These are phyloP conservation scores for Anadara kagoshimensis DNA, from an alignment of 1,140 invertebrate genomes.

Conservation along the genomic window DNA sequence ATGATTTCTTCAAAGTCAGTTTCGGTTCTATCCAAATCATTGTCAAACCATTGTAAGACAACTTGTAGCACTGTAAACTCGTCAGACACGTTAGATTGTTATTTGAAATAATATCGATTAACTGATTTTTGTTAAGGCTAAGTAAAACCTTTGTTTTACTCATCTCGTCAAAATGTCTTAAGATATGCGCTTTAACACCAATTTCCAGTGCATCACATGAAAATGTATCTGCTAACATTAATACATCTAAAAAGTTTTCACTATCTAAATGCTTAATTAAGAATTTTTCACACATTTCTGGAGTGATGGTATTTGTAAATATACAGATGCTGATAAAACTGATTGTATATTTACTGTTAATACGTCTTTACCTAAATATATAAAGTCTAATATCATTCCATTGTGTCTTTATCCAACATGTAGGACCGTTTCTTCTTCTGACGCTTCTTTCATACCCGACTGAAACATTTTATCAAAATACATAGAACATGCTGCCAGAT, in stretches of 20 bases:
- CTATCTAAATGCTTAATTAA: slow-evolving; percentile 90
- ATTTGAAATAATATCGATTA: slow-evolving; percentile 48
- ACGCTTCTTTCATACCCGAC: slow-evolving; percentile 52
- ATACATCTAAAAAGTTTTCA: slow-evolving; percentile 92
- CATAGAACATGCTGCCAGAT: slow-evolving; percentile 49
- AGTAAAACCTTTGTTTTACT: slow-evolving; percentile 46
- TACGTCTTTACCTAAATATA: slow-evolving; percentile 46
- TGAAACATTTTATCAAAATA: slow-evolving; percentile 66
- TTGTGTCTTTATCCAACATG: slow-evolving; percentile 34
- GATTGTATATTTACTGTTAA: slow-evolving; percentile 81
- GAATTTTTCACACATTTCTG: slow-evolving; percentile 90
- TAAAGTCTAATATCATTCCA: slow-evolving; percentile 46
- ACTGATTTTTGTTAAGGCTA: slow-evolving; percentile 44
- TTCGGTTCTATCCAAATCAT: slow-evolving; percentile 25
- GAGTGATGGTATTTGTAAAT: slow-evolving; percentile 88
- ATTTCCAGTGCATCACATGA: slow-evolving; percentile 42
- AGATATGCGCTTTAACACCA: slow-evolving; percentile 38
- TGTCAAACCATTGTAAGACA: slow-evolving; percentile 47
- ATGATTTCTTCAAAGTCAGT: slow-evolving; percentile 34
- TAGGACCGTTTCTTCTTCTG: slow-evolving; percentile 37
- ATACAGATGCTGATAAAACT: slow-evolving; percentile 86
- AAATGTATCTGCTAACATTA: slow-evolving; percentile 90
- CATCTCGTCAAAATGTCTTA: slow-evolving; percentile 54
- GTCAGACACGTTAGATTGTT: slow-evolving; percentile 51
- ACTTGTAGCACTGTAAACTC: slow-evolving; percentile 56